Percentiles rank a stretch among this genome's conserved stretches.
These are phyloP conservation scores for Meandrina meandrites DNA, from an alignment of 92 coral and sea anemone genomes.

Conservation along the genomic window DNA sequence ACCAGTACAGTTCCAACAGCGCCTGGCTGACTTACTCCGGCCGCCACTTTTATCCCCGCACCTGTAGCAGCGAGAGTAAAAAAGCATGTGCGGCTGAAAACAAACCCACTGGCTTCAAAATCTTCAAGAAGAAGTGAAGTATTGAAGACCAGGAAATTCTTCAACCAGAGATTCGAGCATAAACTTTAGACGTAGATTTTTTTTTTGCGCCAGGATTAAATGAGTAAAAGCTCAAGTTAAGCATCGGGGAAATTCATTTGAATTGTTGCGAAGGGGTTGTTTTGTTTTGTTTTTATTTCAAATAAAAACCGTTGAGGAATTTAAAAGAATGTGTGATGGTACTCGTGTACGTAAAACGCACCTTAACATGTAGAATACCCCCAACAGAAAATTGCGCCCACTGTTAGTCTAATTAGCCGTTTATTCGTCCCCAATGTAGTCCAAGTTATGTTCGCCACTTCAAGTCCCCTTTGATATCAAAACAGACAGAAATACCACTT, in stretches of 20 bases:
- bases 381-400: neutral
- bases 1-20: constrained; percentile 38
- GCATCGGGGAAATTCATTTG: neutral
- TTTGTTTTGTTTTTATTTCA: neutral
- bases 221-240: neutral
- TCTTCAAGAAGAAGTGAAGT: constrained; percentile 50
- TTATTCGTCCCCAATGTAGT: neutral
- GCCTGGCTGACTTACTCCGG: constrained; percentile 61
- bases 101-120: constrained; percentile 51
- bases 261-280: neutral
- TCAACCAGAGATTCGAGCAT: neutral
- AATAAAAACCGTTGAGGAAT: neutral
- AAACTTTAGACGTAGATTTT: neutral
- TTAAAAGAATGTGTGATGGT: neutral
- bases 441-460: no score
- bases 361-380: no score
- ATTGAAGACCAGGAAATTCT: neutral
- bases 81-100: constrained; percentile 41
- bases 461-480: neutral
- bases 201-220: neutral
- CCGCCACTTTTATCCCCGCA: constrained; percentile 39
- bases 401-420: neutral
- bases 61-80: constrained; percentile 38
- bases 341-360: neutral
- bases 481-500: neutral